Base-by-base conservation (phyloP, 64 coral and sea anemone species). In the Acropora tenuis region DNA sequence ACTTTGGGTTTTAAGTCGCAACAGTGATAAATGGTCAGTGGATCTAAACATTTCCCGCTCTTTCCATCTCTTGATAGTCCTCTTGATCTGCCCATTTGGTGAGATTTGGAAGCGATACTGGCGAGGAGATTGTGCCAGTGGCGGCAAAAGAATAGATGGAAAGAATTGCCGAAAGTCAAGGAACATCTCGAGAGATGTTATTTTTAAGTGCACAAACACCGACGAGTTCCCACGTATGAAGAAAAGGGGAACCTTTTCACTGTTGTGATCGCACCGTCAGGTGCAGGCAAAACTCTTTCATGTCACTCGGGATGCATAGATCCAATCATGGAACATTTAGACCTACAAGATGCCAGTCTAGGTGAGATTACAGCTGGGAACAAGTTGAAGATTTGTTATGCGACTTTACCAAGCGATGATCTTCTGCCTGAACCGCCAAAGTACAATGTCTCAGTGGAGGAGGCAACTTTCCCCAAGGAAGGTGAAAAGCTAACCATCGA, bases 251-350 rank as follows among this genome's bases (percentile, higher is more conserved):
- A 89, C 53, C 48, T 95, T 15, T 95, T 90, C 72, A 49, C 86
- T 47, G 78, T 90, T 45, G 93, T 45, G 57, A 50, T 94, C 16
- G 79, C 73, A 10, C 93, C 88, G 42, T 94, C 93, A 20, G 93
- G 88, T 45, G 89, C 93, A 15, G 93, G 93, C 66, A 89, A 94
- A 53, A 84, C 87, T 76, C 58, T 80, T 44, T 71, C 93, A 30
- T 94, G 93, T 66, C 88, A 85, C 50, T 58, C 71, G 52, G 52
- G 52, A 55, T 55, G 52, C 52, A 55, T 55, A 55, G 52, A 55
- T 55, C 52, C 52, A 4, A 55, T 55, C 52, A 55, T 55, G 52
- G 52, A 55, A 55, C 52, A 55, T 55, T 55, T 63, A 63, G 8
- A 57, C 6, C 79, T 82, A 30, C 79, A 82, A 82, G 48, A 68